Evolutionary conservation across 2,888 invertebrate genomes (phyloP).

Genomic region (Sarcophaga caerulescens): DNA sequence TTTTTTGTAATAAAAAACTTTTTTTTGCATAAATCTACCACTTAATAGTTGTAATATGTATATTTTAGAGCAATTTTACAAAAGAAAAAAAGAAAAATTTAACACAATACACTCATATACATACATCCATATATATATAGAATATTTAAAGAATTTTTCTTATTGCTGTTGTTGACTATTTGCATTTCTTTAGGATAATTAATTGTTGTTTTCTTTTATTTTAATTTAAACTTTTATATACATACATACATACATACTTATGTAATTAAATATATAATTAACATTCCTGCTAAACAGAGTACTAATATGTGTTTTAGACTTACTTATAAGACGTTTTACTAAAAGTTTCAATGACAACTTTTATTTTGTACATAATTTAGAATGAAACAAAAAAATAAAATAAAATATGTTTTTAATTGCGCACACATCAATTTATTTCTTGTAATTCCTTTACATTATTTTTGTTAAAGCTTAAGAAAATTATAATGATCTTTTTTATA

Average conservation of each 20-base stretch:
- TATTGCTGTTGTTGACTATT: slow-evolving; percentile 14
- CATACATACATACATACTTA: not conserved
- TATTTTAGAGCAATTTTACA: slow-evolving; percentile 63
- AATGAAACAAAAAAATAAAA: slow-evolving; percentile 3
- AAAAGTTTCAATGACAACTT: slow-evolving; percentile 49
- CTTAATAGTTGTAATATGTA: slow-evolving; percentile 14
- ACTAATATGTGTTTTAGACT: slow-evolving; percentile 44
- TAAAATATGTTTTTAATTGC: slow-evolving; percentile 32
- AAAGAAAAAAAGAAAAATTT: not conserved
- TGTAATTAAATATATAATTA: slow-evolving; percentile 22
- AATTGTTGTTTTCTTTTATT: slow-evolving; percentile 1
- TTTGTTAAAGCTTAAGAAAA: slow-evolving; percentile 49
- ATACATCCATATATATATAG: not conserved
- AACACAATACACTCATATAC: slow-evolving; percentile 17
- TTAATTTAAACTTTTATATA: slow-evolving; percentile 24
- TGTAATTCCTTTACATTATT: slow-evolving; percentile 5
- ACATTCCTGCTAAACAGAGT: slow-evolving; percentile 70
- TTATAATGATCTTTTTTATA: slow-evolving; percentile 41
- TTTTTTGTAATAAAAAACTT: slow-evolving; percentile 35
- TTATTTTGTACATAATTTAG: slow-evolving; percentile 52
- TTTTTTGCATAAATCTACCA: slow-evolving; percentile 20
- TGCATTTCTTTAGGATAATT: slow-evolving; percentile 22
- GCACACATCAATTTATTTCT: slow-evolving; percentile 47
- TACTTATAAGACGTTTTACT: slow-evolving; percentile 37
- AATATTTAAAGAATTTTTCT: slow-evolving; percentile 2